Evolutionary conservation across 2,888 invertebrate species (phyloP).

Genomic region (Conus canariensis): DNA sequence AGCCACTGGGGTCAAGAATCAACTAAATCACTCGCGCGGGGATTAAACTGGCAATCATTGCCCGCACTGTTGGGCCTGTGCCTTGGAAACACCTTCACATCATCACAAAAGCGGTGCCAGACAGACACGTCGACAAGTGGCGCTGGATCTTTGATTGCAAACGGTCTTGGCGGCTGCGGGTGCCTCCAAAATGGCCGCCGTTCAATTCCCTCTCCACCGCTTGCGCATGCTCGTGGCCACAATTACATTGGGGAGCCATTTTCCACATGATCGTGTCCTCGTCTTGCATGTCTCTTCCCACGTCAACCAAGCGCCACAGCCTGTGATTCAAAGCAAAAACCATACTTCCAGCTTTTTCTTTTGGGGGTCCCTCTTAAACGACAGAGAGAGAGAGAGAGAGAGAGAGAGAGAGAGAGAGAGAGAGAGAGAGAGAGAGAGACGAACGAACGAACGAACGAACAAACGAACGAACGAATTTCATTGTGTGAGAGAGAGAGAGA

Average conservation of each 20-base stretch:
- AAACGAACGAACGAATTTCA: too few species aligned
- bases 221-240: background rate
- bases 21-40: background rate
- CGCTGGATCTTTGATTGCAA: background rate
- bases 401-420: too few species aligned
- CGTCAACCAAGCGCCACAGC: too few species aligned
- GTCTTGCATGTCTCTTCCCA: too few species aligned
- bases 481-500: too few species aligned
- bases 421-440: too few species aligned
- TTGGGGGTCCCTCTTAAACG: too few species aligned
- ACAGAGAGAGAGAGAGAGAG: too few species aligned
- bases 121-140: background rate
- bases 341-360: too few species aligned
- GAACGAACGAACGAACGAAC: too few species aligned
- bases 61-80: background rate
- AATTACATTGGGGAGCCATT: background rate
- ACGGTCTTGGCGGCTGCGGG: background rate
- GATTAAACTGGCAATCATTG: background rate
- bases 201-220: background rate
- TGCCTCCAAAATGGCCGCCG: background rate
- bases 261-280: background rate
- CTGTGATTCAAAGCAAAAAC: too few species aligned
- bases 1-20: background rate
- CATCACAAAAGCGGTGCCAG: background rate
- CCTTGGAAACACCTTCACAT: background rate